These are phyloP conservation scores for Paramuricea clavata DNA, from an alignment of 92 coral and sea anemone species.

Conservation along the genomic window DNA sequence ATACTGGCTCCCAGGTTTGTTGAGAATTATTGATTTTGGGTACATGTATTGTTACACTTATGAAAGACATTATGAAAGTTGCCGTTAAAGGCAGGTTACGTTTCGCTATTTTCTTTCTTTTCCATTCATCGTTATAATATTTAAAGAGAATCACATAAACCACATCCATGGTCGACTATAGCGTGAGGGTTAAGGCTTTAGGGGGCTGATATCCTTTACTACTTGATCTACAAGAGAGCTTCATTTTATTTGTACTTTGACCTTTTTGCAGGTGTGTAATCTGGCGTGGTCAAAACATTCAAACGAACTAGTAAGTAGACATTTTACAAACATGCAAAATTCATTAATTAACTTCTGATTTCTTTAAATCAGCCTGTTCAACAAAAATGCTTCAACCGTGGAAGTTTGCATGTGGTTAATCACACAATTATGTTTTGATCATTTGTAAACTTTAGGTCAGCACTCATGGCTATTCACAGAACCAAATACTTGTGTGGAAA, in stretches of 20 bases:
- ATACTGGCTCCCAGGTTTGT: constrained; percentile 96
- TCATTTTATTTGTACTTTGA: background rate
- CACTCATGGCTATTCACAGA: constrained; percentile 99
- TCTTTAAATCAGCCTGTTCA: background rate
- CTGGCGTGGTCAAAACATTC: constrained; percentile 99
- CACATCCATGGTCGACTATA: too few species aligned
- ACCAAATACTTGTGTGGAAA: constrained; percentile 98
- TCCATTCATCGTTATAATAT: too few species aligned
- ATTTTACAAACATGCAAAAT: background rate
- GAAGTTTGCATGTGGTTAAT: too few species aligned
- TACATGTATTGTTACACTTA: too few species aligned
- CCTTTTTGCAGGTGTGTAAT: constrained; percentile 86
- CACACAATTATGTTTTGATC: background rate
- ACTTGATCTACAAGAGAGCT: too few species aligned
- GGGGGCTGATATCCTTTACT: too few species aligned
- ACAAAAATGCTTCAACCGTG: background rate
- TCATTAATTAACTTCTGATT: background rate
- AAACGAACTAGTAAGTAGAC: constrained; percentile 90
- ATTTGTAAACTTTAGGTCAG: constrained; percentile 77
- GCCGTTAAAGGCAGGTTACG: too few species aligned
- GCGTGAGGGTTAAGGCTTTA: too few species aligned
- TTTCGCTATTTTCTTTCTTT: too few species aligned
- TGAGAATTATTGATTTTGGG: background rate
- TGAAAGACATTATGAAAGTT: too few species aligned
- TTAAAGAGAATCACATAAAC: too few species aligned